These are phyloP conservation scores for Drosophila watanabei DNA, from an alignment of 1,140 invertebrate species.

Conservation along the genomic window DNA sequence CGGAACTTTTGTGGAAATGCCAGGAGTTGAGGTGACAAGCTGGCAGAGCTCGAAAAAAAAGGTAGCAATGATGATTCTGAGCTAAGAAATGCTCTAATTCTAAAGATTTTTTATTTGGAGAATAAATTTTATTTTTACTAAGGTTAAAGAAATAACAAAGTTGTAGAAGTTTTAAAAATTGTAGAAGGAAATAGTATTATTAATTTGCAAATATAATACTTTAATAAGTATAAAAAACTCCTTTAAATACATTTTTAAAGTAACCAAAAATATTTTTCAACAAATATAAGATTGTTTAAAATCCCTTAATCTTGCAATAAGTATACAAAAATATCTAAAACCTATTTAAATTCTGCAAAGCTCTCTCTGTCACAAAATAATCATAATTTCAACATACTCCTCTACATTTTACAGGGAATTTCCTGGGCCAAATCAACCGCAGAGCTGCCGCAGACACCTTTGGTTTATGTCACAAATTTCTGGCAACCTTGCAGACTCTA, in stretches of 20 bases:
- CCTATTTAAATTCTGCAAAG: not conserved
- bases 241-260: not conserved
- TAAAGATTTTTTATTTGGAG: too few relatives aligned
- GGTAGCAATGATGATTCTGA: not conserved
- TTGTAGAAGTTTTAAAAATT: too few relatives aligned
- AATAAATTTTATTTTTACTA: too few relatives aligned
- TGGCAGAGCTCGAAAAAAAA: constrained; percentile 21
- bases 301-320: not conserved
- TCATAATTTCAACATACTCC: not conserved
- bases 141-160: too few relatives aligned
- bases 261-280: not conserved
- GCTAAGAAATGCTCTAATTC: not conserved
- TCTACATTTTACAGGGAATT: not conserved
- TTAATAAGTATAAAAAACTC: too few relatives aligned
- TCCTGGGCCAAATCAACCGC: constrained; percentile 5
- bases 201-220: too few relatives aligned
- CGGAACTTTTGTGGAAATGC: constrained; percentile 21
- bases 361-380: too few relatives aligned
- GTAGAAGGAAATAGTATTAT: too few relatives aligned
- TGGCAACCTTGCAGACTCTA: not conserved
- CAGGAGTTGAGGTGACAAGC: constrained; percentile 27
- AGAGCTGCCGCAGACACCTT: constrained; percentile 36
- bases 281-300: too few relatives aligned
- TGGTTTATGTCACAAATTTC: constrained; percentile 15
- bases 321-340: not conserved